Percentiles rank a stretch among this genome's conserved stretches.
phyloP scores from a whole-genome alignment of 2,113 vertebrate species.

The Pedionomus torquatus region DNA sequence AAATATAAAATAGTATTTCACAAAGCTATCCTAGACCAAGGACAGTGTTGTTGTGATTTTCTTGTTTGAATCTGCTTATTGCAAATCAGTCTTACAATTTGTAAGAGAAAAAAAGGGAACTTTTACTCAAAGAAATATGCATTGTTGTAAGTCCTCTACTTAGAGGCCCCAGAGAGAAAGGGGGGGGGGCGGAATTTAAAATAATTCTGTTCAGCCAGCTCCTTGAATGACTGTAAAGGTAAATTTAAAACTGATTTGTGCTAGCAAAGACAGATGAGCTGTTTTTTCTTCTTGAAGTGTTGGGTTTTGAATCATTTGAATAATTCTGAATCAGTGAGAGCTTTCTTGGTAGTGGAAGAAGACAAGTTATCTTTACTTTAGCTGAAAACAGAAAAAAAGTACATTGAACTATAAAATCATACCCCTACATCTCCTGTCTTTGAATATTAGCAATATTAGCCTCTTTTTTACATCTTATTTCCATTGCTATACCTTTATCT shows the following conservation, averaged over 20 bases:
- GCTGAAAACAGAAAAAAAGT: not conserved
- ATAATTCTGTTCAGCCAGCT: not conserved
- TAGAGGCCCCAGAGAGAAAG: not conserved
- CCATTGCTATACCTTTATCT: not conserved
- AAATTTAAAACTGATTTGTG: too few species aligned
- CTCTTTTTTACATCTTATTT: not conserved
- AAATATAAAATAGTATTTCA: not conserved
- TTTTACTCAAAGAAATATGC: not conserved
- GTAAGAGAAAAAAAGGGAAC: not conserved
- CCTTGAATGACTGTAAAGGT: not conserved
- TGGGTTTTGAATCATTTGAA: not conserved
- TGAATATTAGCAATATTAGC: not conserved
- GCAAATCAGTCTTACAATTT: not conserved
- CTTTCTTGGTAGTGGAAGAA: not conserved
- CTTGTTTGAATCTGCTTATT: not conserved
- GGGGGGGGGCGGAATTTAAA: not conserved
- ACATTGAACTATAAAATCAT: not conserved
- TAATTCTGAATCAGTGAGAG: not conserved
- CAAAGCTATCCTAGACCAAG: not conserved
- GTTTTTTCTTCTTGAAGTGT: not conserved
- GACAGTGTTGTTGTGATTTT: not conserved
- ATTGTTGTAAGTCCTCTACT: not conserved
- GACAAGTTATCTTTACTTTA: not conserved
- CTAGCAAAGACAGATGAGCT: not conserved
- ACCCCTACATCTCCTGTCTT: not conserved